Percentiles rank a stretch among this genome's conserved stretches.
Conservation (phyloP, 2,888 invertebrate species). For the Barypeithes pellucidus region DNA sequence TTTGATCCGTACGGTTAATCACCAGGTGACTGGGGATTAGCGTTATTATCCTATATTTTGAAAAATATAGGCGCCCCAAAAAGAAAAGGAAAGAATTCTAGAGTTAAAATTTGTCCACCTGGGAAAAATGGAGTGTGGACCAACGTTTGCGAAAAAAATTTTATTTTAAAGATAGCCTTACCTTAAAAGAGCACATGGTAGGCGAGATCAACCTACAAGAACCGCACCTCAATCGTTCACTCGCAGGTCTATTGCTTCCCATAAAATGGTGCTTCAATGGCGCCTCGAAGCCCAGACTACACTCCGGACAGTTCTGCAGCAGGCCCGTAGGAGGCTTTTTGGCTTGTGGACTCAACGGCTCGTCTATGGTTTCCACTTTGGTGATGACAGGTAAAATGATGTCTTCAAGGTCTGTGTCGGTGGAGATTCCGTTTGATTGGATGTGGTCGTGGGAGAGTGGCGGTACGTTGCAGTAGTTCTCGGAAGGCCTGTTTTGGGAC, state of each 20-base stretch:
- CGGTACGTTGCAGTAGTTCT: neutral
- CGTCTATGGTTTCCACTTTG: slow-evolving; percentile 63
- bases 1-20: slow-evolving; percentile 56
- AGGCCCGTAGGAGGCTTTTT: slow-evolving; percentile 22
- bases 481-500: neutral
- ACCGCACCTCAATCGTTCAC: slow-evolving; percentile 61
- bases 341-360: slow-evolving; percentile 34
- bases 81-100: too few species aligned
- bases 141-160: neutral
- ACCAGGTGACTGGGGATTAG: slow-evolving; percentile 64
- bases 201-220: slow-evolving; percentile 68
- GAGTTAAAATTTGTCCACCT: too few species aligned
- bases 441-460: neutral
- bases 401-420: slow-evolving; percentile 23
- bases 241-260: slow-evolving; percentile 61
- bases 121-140: too few species aligned
- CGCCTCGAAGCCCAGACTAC: slow-evolving; percentile 53
- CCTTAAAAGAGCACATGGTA: slow-evolving; percentile 67
- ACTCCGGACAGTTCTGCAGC: slow-evolving; percentile 63
- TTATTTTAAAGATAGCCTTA: slow-evolving; percentile 11
- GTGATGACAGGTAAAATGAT: slow-evolving; percentile 62
- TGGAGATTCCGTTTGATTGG: neutral
- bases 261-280: slow-evolving; percentile 63
- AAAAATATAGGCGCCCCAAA: too few species aligned
- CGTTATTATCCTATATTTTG: slow-evolving; percentile 58